Base-by-base conservation (phyloP, 2,888 invertebrate species). In the Nycteola revayana region DNA sequence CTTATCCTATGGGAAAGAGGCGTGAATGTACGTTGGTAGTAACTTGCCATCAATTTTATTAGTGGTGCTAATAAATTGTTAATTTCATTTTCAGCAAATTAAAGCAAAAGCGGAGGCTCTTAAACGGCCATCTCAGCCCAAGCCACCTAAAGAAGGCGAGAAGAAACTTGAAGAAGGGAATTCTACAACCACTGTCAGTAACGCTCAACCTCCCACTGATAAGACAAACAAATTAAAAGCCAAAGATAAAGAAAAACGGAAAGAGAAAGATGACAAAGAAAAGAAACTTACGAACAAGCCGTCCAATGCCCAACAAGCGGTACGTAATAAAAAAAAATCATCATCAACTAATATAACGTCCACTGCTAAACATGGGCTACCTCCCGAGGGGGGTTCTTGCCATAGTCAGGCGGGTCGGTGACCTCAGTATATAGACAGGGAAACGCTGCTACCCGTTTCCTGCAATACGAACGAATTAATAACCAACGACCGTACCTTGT, bases 81-180 rank as follows among this genome's bases (percentile, higher is more conserved):
- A 18, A 18, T 18, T 18, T 18, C 3, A 38, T 5, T 30, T 21
- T 21, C 28, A 82, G 81, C 80, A 89, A 72, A 75, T 86, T 0
- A 90, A 90, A 72, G 91, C 90, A 2, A 92, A 91, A 73, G 78
- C 90, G 3, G 92, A 92, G 66, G 91, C 90, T 2, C 71, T 91
- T 0, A 91, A 84, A 51, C 83, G 90, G 51, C 79, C 90, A 4
- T 78, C 91, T 4, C 82, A 66, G 40, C 71, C 75, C 0, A 81
- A 81, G 35, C 21, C 60, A 0, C n/a, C 29, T 4, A 82, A 79
- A 43, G 80, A 78, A 7, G 57, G 39, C 0, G 85, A 84, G 23
- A 85, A 80, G 51, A 83, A 76, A 36, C 32, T 51, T 0, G 84
- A 83, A 9, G 78, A 81, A 8, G 41, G 64, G 1, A 63, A 59